A percentile compares a stretch with the other conserved stretches of the same genome.
These are phyloP conservation scores for Synanthedon tipuliformis DNA, from an alignment of 2,888 invertebrate genomes.

Conservation along the genomic window DNA sequence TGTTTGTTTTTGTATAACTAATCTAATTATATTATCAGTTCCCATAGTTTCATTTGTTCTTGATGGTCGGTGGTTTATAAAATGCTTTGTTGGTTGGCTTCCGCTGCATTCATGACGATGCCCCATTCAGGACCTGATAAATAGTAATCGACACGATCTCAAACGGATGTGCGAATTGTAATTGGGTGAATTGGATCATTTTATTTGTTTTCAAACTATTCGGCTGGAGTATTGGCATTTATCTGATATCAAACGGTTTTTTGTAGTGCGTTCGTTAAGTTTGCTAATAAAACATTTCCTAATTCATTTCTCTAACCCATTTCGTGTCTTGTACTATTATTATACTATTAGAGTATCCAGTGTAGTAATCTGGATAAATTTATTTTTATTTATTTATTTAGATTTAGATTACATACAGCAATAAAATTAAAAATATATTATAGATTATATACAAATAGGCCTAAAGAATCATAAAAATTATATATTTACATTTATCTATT, in stretches of 20 bases:
- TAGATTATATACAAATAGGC: no score
- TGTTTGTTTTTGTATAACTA: constrained; percentile 16
- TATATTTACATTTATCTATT: no score
- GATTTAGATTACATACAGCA: no score
- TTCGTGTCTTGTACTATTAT: no score
- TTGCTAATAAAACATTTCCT: no score
- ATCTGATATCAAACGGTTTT: constrained; percentile 8
- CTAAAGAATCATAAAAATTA: no score
- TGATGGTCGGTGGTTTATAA: constrained; percentile 4
- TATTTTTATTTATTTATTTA: no score
- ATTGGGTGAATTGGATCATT: not conserved
- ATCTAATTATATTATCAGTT: constrained; percentile 69
- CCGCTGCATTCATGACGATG: constrained; percentile 34
- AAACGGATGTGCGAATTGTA: constrained; percentile 8
- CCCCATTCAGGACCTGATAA: constrained; percentile 24
- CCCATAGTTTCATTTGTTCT: constrained; percentile 39
- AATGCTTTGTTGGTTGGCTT: constrained; percentile 28
- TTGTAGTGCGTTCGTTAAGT: no score
- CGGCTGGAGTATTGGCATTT: constrained; percentile 16
- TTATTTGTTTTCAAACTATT: not conserved
- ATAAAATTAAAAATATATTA: no score
- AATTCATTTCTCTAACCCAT: no score
- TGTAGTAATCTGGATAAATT: no score
- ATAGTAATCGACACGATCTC: constrained; percentile 25
- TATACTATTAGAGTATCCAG: no score